Evolutionary conservation across 2,113 vertebrate species (phyloP).

Genomic region (Colistium nudipinnis): DNA sequence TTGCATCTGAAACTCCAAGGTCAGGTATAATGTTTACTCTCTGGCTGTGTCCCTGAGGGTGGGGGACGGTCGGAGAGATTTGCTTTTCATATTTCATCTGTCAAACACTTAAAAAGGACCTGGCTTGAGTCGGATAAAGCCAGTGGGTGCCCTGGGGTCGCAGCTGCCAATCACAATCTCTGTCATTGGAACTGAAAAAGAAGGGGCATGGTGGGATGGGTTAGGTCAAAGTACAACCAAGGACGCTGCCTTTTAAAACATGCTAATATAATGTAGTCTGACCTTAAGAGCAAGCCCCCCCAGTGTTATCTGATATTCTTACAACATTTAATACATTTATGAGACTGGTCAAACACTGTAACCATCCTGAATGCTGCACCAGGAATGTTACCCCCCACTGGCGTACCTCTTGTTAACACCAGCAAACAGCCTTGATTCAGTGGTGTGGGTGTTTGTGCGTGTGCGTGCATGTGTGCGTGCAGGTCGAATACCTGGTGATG

Average conservation of each 20-base stretch:
- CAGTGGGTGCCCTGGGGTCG: constrained; percentile 33
- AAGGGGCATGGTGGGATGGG: neutral
- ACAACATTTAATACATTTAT: neutral
- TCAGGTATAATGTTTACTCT: constrained; percentile 68
- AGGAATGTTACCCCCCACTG: neutral
- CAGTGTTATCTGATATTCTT: constrained; percentile 14
- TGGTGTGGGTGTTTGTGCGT: too few species aligned
- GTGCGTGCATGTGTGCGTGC: too few species aligned
- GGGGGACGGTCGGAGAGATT: constrained; percentile 62
- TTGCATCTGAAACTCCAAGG: constrained; percentile 75
- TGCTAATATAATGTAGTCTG: neutral
- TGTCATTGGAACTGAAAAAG: constrained; percentile 11
- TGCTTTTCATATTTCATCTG: constrained; percentile 76
- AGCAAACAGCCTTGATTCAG: neutral
- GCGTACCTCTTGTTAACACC: neutral
- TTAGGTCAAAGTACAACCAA: neutral
- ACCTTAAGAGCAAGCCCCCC: constrained; percentile 18
- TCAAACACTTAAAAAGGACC: constrained; percentile 64
- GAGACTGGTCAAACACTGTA: neutral
- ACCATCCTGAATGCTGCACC: neutral
- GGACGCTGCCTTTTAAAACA: constrained; percentile 5
- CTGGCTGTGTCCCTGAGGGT: constrained; percentile 62
- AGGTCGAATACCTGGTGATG: neutral
- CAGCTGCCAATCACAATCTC: too few species aligned
- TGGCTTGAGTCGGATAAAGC: constrained; percentile 1